Evolutionary conservation across 2,888 invertebrate species (phyloP).

Genomic region (Blera fallax): DNA sequence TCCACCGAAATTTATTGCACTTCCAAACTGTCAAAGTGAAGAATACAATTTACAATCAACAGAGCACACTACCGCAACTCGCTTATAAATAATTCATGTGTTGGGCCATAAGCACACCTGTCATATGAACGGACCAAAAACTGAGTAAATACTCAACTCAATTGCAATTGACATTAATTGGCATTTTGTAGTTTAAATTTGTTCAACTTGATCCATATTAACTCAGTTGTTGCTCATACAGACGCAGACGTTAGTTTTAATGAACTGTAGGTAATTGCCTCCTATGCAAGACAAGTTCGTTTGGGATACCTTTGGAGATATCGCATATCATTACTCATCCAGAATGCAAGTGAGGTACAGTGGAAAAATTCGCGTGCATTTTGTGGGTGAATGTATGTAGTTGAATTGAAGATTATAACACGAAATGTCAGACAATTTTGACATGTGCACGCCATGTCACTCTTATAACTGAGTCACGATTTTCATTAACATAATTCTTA

Average conservation of each 20-base stretch:
- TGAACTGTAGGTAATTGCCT: constrained; percentile 62
- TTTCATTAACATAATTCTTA: constrained; percentile 61
- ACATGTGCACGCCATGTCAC: constrained; percentile 40
- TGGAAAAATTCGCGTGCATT: constrained; percentile 46
- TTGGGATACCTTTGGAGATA: constrained; percentile 10
- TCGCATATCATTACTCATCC: constrained; percentile 39
- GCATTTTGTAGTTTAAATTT: constrained; percentile 54
- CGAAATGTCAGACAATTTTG: constrained; percentile 57
- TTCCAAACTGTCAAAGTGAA: constrained; percentile 54
- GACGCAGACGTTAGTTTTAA: too few species aligned
- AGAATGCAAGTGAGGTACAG: constrained; percentile 64
- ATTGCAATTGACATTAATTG: constrained; percentile 69
- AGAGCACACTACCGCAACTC: constrained; percentile 30
- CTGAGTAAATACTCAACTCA: constrained; percentile 44
- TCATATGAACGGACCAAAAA: constrained; percentile 38
- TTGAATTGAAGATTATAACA: constrained; percentile 60
- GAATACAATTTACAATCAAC: constrained; percentile 25
- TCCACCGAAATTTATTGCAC: constrained; percentile 60
- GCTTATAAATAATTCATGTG: constrained; percentile 65
- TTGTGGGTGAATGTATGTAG: constrained; percentile 56
- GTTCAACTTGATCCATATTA: constrained; percentile 57
- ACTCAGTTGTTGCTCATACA: constrained; percentile 42
- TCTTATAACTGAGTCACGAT: constrained; percentile 65
- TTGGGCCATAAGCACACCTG: constrained; percentile 49
- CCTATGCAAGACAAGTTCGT: constrained; percentile 17